These are phyloP conservation scores for Apotomis turbidana DNA, from an alignment of 2,888 invertebrate species.

Conservation along the genomic window DNA sequence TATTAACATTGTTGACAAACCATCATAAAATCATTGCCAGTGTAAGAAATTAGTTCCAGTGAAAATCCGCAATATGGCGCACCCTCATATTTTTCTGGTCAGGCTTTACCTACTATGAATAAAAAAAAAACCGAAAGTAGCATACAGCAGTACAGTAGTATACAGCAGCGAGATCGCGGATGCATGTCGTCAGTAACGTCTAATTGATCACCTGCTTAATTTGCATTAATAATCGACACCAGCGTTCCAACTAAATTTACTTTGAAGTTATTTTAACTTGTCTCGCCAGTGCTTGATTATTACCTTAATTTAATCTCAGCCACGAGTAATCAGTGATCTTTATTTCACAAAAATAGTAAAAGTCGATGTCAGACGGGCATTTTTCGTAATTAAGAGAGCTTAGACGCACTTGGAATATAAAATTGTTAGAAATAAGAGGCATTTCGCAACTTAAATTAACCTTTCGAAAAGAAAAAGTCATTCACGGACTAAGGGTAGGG, in stretches of 20 bases:
- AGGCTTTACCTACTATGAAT: too few species aligned
- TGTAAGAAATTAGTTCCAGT: too few species aligned
- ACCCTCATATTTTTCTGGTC: too few species aligned
- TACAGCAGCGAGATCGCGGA: too few species aligned
- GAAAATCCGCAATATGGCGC: too few species aligned
- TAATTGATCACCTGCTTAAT: neutral
- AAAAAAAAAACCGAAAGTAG: too few species aligned
- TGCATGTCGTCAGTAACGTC: too few species aligned
- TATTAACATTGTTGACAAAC: too few species aligned
- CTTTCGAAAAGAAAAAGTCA: slow-evolving; percentile 17
- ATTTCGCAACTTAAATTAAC: slow-evolving; percentile 13
- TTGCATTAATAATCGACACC: slow-evolving; percentile 23
- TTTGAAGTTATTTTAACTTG: slow-evolving; percentile 12
- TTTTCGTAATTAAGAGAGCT: neutral
- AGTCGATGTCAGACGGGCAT: neutral
- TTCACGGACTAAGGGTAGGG: neutral
- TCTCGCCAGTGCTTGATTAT: slow-evolving; percentile 2
- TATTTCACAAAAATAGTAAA: neutral
- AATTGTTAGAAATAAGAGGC: neutral
- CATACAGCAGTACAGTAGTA: too few species aligned
- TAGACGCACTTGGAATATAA: neutral
- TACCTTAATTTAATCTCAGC: slow-evolving; percentile 6
- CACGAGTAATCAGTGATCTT: neutral
- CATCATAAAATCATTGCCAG: too few species aligned
- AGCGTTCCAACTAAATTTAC: slow-evolving; percentile 8